phyloP scores from a whole-genome alignment of 2,113 vertebrate genomes.

The Zingel zingel region DNA sequence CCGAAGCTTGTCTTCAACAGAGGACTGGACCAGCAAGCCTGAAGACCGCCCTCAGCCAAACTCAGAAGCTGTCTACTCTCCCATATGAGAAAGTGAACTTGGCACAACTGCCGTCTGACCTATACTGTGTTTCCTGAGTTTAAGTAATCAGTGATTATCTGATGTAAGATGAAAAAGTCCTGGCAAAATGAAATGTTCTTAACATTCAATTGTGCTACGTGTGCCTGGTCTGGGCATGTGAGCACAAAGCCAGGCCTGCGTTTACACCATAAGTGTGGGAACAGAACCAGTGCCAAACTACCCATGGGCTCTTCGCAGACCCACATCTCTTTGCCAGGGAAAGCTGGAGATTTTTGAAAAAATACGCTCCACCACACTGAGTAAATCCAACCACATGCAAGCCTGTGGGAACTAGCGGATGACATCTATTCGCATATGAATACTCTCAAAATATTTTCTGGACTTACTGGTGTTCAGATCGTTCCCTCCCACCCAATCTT shows the following conservation, averaged over 20 bases:
- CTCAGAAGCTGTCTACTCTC: slow-evolving; percentile 52
- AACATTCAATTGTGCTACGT: slow-evolving; percentile 75
- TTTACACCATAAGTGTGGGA: slow-evolving; percentile 79
- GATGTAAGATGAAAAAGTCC: slow-evolving; percentile 69
- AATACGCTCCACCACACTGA: slow-evolving; percentile 58
- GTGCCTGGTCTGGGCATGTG: slow-evolving; percentile 58
- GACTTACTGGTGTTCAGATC: slow-evolving; percentile 66
- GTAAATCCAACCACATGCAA: slow-evolving; percentile 75
- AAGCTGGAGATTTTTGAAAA: slow-evolving; percentile 65
- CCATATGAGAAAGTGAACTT: slow-evolving; percentile 63
- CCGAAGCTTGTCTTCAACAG: slow-evolving; percentile 34
- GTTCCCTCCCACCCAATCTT: slow-evolving; percentile 61
- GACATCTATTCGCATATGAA: slow-evolving; percentile 72
- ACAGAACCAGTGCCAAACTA: slow-evolving; percentile 69
- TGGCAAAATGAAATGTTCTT: slow-evolving; percentile 75
- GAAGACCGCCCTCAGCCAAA: slow-evolving; percentile 48
- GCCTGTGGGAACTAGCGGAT: slow-evolving; percentile 69
- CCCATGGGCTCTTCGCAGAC: slow-evolving; percentile 58
- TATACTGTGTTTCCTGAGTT: slow-evolving; percentile 80
- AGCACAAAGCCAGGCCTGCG: slow-evolving; percentile 70
- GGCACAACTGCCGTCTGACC: slow-evolving; percentile 60
- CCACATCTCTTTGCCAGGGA: slow-evolving; percentile 54
- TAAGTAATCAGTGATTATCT: slow-evolving; percentile 82
- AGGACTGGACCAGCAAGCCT: slow-evolving; percentile 39
- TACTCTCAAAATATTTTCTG: slow-evolving; percentile 73